Base-by-base conservation (phyloP, 2,888 invertebrate species). In the Lucinisca nassula region DNA sequence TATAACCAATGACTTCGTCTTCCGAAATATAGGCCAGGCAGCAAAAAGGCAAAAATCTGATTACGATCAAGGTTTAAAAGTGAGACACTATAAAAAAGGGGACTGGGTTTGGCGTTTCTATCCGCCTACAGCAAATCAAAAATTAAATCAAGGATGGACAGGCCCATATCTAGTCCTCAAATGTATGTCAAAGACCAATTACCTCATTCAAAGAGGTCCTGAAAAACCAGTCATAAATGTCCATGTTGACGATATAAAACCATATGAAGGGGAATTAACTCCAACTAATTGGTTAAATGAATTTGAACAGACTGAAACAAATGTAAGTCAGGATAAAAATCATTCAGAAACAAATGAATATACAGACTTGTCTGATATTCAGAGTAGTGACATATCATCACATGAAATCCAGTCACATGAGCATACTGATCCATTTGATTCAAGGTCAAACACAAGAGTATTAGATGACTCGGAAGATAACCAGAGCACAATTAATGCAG, bases 231-330 rank as follows among this genome's bases (percentile, higher is more conserved):
- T 30, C 24, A 38, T 76, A 12, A 70, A 55, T 2, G 67, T 82
- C 10, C 77, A 77, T 77, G 82, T 82, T 21, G 82, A 87, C 73
- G 82, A 87, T 58, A 61, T 84, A 35, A 84, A 84, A 37, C 40
- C 58, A 12, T 84, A 61, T 45, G 73, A 30, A n/a, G 83, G 55
- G 0, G 24, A 8, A 14, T 30, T 27, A n/a, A 72, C 37, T 17
- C 77, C 83, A 17, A 27, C 49, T 21, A 51, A 51, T 45, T 77
- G 55, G 55, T 67, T 67, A 35, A 2, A 24, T 24, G 27, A 27
- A 24, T 8, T 27, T n/a, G 1, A 2, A 4, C 27, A 27, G 27
- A 35, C 67, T 17, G 67, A 67, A 61, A n/a, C n/a, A n/a, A n/a
- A n/a, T n/a, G n/a, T n/a, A n/a, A n/a, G n/a, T n/a, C n/a, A n/a